Evolutionary conservation across 2,797 vertebrate genomes (phyloP), one percentile per base, ranked within the genome.

Genomic region (Triplophysa bombifrons): DNA sequence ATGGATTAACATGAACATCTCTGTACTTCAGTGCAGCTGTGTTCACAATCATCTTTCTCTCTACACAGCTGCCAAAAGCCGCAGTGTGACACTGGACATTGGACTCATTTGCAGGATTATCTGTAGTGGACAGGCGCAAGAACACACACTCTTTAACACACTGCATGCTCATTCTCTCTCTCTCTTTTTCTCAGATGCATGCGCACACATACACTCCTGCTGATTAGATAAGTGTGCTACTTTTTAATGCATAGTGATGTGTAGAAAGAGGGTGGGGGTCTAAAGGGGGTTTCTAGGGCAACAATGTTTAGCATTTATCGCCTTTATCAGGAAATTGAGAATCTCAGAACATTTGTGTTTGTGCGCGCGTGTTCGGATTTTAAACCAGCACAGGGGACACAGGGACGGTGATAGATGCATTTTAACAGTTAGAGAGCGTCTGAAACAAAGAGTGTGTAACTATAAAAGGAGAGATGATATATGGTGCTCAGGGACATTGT

Each of bases 181-280:
- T 50, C 44, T 63, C 58, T 63, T 6, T 38, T 34, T n/a, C 63
- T 38, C 30, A 7, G 53, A 76, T 61, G 22, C 80, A 74, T 19
- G 16, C 44, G 72, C 65, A 71, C 48, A 55, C 58, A 67, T 78
- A 84, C 83, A 83, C 44, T 82, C 78, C 50, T 85, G 25, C 66
- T 87, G 85, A 88, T 87, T 86, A 86, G 84, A 88, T 88, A 82
- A 88, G 67, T 64, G 44, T 82, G 80, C 87, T 86, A 71, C 84
- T 88, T 88, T 86, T 88, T 86, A 87, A 69, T 78, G 70, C 75
- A 87, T 73, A 79, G 44, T 44, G 38, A 46, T 74, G 61, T 70
- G 63, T 20, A 56, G 48, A 22, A 10, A 46, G 51, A 53, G n/a
- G 25, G 65, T 64, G 53, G 12, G 30, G 38, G 27, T 4, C n/a